These are phyloP conservation scores for Stercorarius parasiticus DNA, from an alignment of 2,113 vertebrate species.

Conservation along the genomic window DNA sequence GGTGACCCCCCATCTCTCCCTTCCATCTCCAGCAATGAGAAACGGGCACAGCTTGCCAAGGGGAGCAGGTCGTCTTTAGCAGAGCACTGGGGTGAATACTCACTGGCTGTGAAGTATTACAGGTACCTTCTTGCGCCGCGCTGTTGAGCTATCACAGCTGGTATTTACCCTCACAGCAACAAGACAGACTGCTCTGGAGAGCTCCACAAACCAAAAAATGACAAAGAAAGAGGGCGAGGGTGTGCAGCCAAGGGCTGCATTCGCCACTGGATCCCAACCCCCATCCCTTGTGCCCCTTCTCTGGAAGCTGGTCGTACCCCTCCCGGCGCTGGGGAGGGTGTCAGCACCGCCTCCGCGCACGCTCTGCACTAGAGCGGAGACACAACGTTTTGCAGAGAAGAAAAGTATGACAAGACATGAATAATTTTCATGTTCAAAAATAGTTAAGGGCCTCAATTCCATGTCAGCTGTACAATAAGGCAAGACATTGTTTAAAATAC, in stretches of 20 bases:
- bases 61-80: background rate
- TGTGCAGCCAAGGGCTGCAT: background rate
- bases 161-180: background rate
- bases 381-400: background rate
- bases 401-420: background rate
- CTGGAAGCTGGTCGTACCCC: fast-evolving
- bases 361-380: background rate
- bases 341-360: background rate
- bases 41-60: background rate
- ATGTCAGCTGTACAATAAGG: background rate
- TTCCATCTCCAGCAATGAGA: background rate
- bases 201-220: background rate
- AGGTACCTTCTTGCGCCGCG: background rate
- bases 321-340: fast-evolving
- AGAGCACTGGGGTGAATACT: background rate
- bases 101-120: too few species aligned
- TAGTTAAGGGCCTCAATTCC: background rate
- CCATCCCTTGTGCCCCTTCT: background rate
- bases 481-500: background rate
- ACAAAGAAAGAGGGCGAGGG: background rate
- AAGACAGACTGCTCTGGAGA: background rate
- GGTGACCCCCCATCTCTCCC: background rate
- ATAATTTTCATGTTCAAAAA: background rate
- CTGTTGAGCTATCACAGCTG: background rate
- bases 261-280: background rate